Conservation (phyloP, 2,888 invertebrate species). For the Malthinus flaveolus region DNA sequence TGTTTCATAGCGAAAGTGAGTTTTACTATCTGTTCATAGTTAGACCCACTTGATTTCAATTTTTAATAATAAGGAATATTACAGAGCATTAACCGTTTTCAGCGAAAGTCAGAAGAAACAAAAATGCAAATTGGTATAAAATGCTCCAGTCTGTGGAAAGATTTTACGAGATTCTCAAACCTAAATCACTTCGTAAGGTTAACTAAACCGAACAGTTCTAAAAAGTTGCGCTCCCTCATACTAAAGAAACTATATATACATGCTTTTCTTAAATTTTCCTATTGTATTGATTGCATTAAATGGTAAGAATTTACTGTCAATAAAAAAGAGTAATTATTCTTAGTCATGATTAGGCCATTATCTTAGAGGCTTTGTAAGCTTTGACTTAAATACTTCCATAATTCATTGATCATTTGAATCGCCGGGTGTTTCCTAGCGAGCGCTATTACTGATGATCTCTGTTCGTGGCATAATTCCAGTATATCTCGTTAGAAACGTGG, state of each 20-base stretch:
- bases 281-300: too few species aligned
- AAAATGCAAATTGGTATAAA: slow-evolving; percentile 48
- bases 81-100: slow-evolving; percentile 45
- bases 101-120: slow-evolving; percentile 41
- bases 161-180: slow-evolving; percentile 45
- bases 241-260: too few species aligned
- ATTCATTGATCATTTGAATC: slow-evolving; percentile 52
- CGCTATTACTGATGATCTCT: slow-evolving; percentile 46
- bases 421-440: slow-evolving; percentile 45
- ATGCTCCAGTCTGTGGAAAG: slow-evolving; percentile 46
- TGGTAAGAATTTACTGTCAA: not conserved
- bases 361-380: slow-evolving; percentile 24
- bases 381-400: slow-evolving; percentile 45
- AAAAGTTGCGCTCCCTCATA: slow-evolving; percentile 6
- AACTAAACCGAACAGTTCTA: slow-evolving; percentile 30
- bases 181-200: slow-evolving; percentile 44
- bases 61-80: slow-evolving; percentile 47
- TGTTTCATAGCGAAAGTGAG: not conserved
- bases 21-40: too few species aligned
- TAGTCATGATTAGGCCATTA: slow-evolving; percentile 40
- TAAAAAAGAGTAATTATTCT: slow-evolving; percentile 40
- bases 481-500: slow-evolving; percentile 49
- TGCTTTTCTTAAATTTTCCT: too few species aligned
- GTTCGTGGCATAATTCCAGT: slow-evolving; percentile 51
- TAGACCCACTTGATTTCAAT: slow-evolving; percentile 16